phyloP scores from a whole-genome alignment of 1,140 invertebrate genomes.

The Harpegnathos saltator region DNA sequence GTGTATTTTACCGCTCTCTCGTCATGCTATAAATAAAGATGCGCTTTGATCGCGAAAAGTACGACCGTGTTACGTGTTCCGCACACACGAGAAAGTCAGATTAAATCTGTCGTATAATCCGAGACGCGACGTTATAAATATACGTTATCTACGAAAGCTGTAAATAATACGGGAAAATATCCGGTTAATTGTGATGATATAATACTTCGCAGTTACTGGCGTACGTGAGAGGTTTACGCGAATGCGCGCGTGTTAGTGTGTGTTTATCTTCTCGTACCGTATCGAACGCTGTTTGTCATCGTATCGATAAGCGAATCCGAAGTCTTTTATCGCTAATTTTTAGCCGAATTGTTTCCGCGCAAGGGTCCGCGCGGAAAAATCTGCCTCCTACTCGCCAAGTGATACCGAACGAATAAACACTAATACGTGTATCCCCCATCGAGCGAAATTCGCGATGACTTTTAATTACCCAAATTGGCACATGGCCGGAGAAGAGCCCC shows the following conservation, averaged over 20 bases:
- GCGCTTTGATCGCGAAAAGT: too few species aligned
- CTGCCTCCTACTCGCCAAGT: background rate
- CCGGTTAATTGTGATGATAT: background rate
- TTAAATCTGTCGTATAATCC: background rate
- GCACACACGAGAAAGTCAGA: background rate
- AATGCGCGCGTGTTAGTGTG: background rate
- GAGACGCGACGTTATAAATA: constrained; percentile 5
- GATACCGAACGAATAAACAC: background rate
- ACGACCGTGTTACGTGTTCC: background rate
- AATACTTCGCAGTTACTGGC: background rate
- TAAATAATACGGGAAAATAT: background rate
- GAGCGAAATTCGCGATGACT: background rate
- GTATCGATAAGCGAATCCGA: constrained; percentile 9
- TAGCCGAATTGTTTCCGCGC: constrained; percentile 24
- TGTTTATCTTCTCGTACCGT: constrained; percentile 10
- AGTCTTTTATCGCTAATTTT: constrained; percentile 26
- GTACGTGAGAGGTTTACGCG: background rate
- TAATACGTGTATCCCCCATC: background rate
- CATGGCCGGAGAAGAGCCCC: background rate
- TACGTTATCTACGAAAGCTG: background rate
- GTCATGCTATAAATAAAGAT: too few species aligned
- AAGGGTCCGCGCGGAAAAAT: background rate
- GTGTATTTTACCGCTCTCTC: too few species aligned
- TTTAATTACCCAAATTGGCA: constrained; percentile 36
- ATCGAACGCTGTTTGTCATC: background rate